Conservation (phyloP, 2,888 invertebrate species). For the Drosophila suboccidentalis region DNA sequence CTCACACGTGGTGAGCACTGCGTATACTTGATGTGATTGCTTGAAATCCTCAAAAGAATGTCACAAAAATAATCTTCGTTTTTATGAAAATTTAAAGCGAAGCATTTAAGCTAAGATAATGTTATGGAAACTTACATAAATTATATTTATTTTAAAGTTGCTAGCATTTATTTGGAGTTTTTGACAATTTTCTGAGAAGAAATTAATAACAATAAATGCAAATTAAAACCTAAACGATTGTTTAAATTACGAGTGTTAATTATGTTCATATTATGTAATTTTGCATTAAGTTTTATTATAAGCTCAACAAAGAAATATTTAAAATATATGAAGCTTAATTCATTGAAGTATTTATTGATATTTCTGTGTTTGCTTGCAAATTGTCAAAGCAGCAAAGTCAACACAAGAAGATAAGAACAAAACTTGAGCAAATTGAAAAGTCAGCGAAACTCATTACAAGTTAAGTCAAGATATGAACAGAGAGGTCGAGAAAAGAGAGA, state of each 20-base stretch:
- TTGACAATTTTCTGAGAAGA: neutral
- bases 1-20: slow-evolving; percentile 11
- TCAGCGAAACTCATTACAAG: slow-evolving; percentile 30
- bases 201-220: no score
- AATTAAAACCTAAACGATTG: no score
- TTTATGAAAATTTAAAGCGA: slow-evolving; percentile 1
- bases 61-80: slow-evolving; percentile 1
- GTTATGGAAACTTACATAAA: neutral
- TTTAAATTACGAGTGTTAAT: neutral
- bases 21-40: slow-evolving; percentile 14
- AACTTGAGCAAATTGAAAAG: slow-evolving; percentile 23
- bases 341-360: slow-evolving; percentile 3
- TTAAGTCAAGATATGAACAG: slow-evolving; percentile 16
- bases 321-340: neutral
- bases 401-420: slow-evolving; percentile 3
- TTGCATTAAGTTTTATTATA: neutral
- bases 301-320: neutral
- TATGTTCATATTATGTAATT: neutral
- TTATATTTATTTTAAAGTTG: neutral
- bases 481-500: neutral
- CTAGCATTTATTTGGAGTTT: neutral
- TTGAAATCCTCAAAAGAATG: slow-evolving; percentile 1
- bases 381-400: slow-evolving; percentile 10
- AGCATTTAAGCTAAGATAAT: slow-evolving; percentile 12
- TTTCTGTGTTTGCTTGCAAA: slow-evolving; percentile 6